Base-by-base conservation (phyloP, 2,888 invertebrate species). In the Serripes groenlandicus region DNA sequence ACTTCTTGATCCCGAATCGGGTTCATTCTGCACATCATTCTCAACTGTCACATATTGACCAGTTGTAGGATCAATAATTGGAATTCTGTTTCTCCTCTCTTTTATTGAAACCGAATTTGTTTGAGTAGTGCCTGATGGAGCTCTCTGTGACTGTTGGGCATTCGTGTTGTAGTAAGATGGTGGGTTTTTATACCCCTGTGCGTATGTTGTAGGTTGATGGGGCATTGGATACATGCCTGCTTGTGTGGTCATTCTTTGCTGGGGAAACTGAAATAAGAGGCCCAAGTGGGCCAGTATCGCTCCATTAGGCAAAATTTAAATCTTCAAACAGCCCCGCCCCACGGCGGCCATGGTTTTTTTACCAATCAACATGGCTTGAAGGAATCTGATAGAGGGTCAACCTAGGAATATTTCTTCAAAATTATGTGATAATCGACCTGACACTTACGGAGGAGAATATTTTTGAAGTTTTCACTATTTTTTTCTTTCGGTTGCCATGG, bases 21-120 rank as follows among this genome's bases (percentile, higher is more conserved):
- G 70, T 26, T 11, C 23, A 15, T 66, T n/a, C 62, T 74, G 30
- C 78, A 80, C n/a, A 77, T 56, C 23, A 86, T 77, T 28, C 91
- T 91, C 42, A 78, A 37, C 86, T 9, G 83, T 83, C 9, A 92
- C 86, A 64, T 92, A 89, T 60, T 88, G 85, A 0, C 90, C 90
- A 1, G 91, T 90, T 70, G 83, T 89, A 9, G 92, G 92, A 71
- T 92, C 92, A 21, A 85, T 78, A 37, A 92, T 92, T 34, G 76
- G 64, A 42, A 70, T 71, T 9, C 83, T 70, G 30, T 89, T 86
- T 56, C 83, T 87, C 66, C 88, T 89, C 23, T 89, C 72, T 69
- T 88, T 89, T 64, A 85, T 66, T 64, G 60, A 68, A 23, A 9
- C 58, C 37, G 23, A n/a, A 62, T 68, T 62, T 69, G 68, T 56